phyloP scores from a whole-genome alignment of 2,113 vertebrate species.

The Gymnorhina tibicen region DNA sequence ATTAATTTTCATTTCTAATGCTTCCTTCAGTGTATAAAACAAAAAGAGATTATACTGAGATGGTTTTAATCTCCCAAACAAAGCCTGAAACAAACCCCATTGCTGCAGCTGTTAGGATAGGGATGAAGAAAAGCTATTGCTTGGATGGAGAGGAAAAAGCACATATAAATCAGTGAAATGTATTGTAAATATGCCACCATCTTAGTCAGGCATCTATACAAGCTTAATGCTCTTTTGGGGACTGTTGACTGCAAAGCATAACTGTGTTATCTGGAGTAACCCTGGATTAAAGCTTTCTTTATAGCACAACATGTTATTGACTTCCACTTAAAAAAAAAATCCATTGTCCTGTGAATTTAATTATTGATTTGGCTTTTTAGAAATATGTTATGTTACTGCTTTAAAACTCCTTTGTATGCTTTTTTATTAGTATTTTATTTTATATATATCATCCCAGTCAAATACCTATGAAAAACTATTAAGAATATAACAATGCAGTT shows the following conservation, averaged over 20 bases:
- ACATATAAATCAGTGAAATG: background rate
- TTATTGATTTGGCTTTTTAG: background rate
- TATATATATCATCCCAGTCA: background rate
- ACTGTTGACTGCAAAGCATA: background rate
- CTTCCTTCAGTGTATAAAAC: constrained; percentile 13
- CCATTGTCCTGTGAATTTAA: background rate
- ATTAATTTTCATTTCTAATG: constrained; percentile 31
- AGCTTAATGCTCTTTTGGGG: background rate
- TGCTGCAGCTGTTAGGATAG: background rate
- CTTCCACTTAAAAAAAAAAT: background rate
- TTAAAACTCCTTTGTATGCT: background rate
- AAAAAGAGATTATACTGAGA: constrained; percentile 47
- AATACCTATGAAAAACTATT: background rate
- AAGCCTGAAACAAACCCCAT: constrained; percentile 1
- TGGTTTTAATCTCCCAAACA: constrained; percentile 30
- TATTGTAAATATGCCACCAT: background rate
- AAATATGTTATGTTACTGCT: background rate
- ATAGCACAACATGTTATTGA: background rate
- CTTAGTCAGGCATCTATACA: background rate
- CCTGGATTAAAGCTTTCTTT: constrained; percentile 14
- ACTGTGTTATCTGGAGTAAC: background rate
- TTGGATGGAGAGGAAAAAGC: background rate
- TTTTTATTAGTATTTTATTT: background rate
- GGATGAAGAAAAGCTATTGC: background rate
- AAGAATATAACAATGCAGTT: background rate